Evolutionary conservation across 2,888 invertebrate genomes (phyloP), one percentile per base, ranked within the genome.

Genomic region (Ceratothoa steindachneri): DNA sequence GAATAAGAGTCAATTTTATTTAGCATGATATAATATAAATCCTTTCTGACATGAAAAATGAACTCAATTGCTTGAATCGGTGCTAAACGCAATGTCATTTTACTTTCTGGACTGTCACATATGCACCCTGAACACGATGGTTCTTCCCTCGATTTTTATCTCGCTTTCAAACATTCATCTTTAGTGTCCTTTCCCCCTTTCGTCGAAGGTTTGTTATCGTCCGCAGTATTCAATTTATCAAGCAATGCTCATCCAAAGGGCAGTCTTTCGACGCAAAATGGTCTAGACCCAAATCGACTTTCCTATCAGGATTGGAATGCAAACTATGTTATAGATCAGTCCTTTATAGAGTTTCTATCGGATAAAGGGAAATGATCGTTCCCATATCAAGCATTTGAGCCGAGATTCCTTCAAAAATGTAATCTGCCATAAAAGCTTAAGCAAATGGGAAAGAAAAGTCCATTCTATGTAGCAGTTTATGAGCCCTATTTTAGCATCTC

Each of bases 281-380:
- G 60, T 22, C 60, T 60, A 60, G 60, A 24, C 60, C 27, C n/a
- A 60, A 60, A 60, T 60, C 60, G 27, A 60, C 22, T 2, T 3
- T 60, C 22, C 60, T 24, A 60, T 60, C 60, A 60, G 24, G 60
- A 60, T 60, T 24, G 60, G 60, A 60, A 60, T 60, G 60, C 60
- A 24, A 60, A 60, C 60, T 60, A 60, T 60, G 60, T 60, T 60
- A 60, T 60, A 60, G 60, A 60, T 60, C 60, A 60, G 60, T 24
- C 60, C 60, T 60, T n/a, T 24, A 60, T 60, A 60, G 27, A 60
- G 60, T n/a, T 24, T 60, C 60, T 24, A n/a, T n/a, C n/a, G 7
- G 41, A 9, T 41, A 41, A 41, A 41, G 41, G 15, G 41, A 41
- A 41, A 9, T 41, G 5, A 5, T 41, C 41, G 5, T 15, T 41